Base-by-base conservation (phyloP, 2,113 vertebrate species). In the Amblyornis subalaris region DNA sequence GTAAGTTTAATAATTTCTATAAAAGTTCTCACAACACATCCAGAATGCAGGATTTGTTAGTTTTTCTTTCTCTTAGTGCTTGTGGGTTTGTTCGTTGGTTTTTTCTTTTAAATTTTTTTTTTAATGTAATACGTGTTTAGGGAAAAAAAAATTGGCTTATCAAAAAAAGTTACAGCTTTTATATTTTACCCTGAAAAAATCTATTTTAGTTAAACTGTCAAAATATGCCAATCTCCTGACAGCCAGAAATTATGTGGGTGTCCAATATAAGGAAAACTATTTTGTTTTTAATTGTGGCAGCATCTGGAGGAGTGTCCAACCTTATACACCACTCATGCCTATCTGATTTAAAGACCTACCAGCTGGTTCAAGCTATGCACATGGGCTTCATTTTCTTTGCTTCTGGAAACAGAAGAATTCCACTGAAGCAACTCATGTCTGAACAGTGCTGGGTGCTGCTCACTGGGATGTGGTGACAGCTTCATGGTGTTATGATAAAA, bases 171-270 rank as follows among this genome's bases (percentile, higher is more conserved):
- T 94, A 40, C 7, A 48, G 9, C 21, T 89, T 67, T 95, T 91
- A 60, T 87, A 65, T 82, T 87, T 79, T 62, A 81, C 26, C 40
- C 40, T 87, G 24, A 85, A 95, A 91, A 18, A 23, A 88, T 55
- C 48, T 83, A 70, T 90, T 96, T 95, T 92, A 88, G 74, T 35
- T 81, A 95, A 95, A 85, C 67, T 95, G 80, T 96, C 81, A 97
- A 96, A 95, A 94, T 83, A 80, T 75, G 72, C 44, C 87, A 84
- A 35, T 96, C 73, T 93, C 35, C 45, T 82, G 93, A 87, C 71
- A 95, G 38, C 16, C 44, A 87, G 36, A 93, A 90, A 94, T 90
- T 89, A 92, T 48, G 75, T 71, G 85, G 51, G 82, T 61, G 60
- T 74, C 72, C n/a, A 60, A 28, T 74, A 78, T 51, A 64, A 77